A percentile compares a stretch with the other conserved stretches of the same genome.
Evolutionary conservation across 2,888 invertebrate genomes (phyloP).

Genomic region (Tribolium freemani): DNA sequence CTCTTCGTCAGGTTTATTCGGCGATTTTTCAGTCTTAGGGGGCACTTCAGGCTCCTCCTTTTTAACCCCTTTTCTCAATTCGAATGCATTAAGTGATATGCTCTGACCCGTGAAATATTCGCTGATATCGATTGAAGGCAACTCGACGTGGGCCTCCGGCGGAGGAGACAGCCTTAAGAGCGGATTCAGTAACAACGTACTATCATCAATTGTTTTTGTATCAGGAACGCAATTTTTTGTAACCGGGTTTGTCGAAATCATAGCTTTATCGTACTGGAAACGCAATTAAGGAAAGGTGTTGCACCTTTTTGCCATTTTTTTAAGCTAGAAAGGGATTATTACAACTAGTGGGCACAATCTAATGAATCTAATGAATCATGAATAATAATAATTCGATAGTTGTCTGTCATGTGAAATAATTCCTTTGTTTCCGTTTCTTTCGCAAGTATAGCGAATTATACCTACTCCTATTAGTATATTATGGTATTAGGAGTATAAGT

Average conservation of each 20-base stretch:
- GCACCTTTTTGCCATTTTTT: too few species aligned
- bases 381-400: too few species aligned
- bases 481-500: too few species aligned
- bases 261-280: slow-evolving; percentile 58
- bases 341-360: too few species aligned
- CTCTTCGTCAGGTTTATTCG: slow-evolving; percentile 25
- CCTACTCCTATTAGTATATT: too few species aligned
- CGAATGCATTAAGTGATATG: slow-evolving; percentile 83
- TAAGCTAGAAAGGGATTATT: too few species aligned
- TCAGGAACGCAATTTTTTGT: slow-evolving; percentile 55
- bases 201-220: slow-evolving; percentile 52
- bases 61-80: slow-evolving; percentile 76
- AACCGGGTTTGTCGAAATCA: slow-evolving; percentile 53
- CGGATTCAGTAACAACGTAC: slow-evolving; percentile 52
- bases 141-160: slow-evolving; percentile 75
- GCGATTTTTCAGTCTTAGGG: slow-evolving; percentile 47
- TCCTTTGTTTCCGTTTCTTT: too few species aligned
- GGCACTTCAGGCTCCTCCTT: slow-evolving; percentile 15
- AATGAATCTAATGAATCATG: too few species aligned
- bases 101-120: slow-evolving; percentile 84
- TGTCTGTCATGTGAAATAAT: too few species aligned
- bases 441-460: too few species aligned
- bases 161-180: slow-evolving; percentile 69
- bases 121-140: slow-evolving; percentile 81
- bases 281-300: slow-evolving; percentile 42